Conservation (phyloP, 2,113 vertebrate genomes). For the Macroglossus sobrinus region DNA sequence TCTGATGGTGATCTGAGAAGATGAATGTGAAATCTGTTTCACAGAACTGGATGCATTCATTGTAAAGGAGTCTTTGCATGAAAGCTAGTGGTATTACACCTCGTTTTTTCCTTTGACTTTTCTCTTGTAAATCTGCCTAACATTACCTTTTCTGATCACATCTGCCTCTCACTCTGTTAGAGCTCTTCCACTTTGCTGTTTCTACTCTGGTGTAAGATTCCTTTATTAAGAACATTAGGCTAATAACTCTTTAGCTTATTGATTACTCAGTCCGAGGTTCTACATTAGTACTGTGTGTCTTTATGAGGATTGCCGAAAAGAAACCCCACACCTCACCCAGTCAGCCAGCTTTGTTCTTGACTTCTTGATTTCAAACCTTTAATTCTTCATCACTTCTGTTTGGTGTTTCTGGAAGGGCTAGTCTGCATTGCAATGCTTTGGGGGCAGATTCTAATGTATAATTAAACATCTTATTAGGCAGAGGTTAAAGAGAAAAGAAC, state of each 20-base stretch:
- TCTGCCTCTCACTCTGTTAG: not conserved
- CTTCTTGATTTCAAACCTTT: not conserved
- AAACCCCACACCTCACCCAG: not conserved
- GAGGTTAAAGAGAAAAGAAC: slow-evolving; percentile 8
- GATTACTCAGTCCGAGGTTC: not conserved
- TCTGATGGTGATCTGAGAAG: not conserved
- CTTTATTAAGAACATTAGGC: not conserved
- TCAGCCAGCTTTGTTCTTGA: not conserved
- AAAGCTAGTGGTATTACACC: not conserved
- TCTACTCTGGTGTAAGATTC: not conserved
- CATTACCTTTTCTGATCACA: not conserved
- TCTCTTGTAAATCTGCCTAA: not conserved
- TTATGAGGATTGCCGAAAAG: not conserved
- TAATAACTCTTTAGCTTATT: not conserved
- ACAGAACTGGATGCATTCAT: no score
- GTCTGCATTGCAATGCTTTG: not conserved
- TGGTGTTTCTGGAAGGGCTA: not conserved
- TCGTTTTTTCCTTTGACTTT: not conserved
- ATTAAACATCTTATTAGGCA: not conserved
- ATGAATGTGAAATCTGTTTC: not conserved
- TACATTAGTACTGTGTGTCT: not conserved
- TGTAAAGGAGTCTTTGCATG: not conserved
- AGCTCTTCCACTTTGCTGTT: not conserved
- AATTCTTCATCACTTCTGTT: not conserved
- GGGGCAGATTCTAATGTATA: not conserved